Evolutionary conservation across 2,797 vertebrate species (phyloP).

Genomic region (Aeoliscus strigatus): DNA sequence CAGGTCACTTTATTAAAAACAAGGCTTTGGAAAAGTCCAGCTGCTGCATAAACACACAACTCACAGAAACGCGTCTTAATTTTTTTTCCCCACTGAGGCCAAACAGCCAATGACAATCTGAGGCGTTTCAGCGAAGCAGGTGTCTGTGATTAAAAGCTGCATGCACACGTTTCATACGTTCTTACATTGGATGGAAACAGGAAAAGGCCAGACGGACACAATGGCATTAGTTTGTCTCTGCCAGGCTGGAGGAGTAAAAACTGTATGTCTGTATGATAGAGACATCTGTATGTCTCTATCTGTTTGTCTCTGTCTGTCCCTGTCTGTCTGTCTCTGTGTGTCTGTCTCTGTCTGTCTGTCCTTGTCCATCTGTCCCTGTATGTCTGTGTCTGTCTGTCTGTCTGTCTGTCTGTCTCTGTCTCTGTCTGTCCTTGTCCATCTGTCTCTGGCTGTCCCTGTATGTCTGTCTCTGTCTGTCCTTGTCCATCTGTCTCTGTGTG

Average conservation of each 20-base stretch:
- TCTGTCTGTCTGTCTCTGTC: too few relatives aligned
- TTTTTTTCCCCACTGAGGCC: constrained; percentile 47
- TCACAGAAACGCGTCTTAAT: constrained; percentile 47
- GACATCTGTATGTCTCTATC: too few relatives aligned
- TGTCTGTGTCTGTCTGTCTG: too few relatives aligned
- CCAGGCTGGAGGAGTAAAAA: constrained; percentile 54
- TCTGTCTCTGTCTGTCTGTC: too few relatives aligned
- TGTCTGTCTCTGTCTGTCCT: too few relatives aligned
- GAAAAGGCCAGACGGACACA: constrained; percentile 65
- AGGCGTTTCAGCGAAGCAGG: constrained; percentile 63
- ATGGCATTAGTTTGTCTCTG: constrained; percentile 60
- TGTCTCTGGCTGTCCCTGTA: too few relatives aligned
- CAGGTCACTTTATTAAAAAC: constrained; percentile 63
- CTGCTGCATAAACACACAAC: constrained; percentile 37
- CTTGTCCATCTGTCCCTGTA: too few relatives aligned
- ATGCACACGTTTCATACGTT: constrained; percentile 66
- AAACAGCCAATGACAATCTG: constrained; percentile 52
- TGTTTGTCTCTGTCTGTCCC: too few relatives aligned
- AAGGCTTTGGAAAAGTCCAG: constrained; percentile 56
- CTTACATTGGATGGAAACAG: constrained; percentile 58
- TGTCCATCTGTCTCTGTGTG: too few relatives aligned
- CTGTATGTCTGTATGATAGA: constrained; percentile 55
- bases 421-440: too few relatives aligned
- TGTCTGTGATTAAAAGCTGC: constrained; percentile 70
- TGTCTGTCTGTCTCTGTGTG: too few relatives aligned